Base-by-base conservation (phyloP, 2,113 vertebrate species). In the Stomatorhinus ivindoensis region DNA sequence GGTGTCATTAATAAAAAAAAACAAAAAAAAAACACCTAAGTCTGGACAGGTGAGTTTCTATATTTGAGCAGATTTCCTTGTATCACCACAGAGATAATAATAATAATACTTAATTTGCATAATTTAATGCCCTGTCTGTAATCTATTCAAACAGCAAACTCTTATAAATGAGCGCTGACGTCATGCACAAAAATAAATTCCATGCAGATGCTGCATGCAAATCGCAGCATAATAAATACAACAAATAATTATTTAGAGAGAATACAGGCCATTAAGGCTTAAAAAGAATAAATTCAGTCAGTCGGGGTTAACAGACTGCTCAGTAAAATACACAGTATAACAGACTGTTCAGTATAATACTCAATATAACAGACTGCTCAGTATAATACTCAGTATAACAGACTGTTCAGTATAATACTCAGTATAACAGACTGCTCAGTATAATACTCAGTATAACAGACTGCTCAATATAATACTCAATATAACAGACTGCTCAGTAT, bases 231-330 rank as follows among this genome's bases (percentile, higher is more conserved):
- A 51, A 86, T n/a, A 86, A 50, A 15, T 27, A 91, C 87, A 50
- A 47, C 86, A 92, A 86, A 92, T 82, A 0, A 89, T 91, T 91
- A 90, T 88, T 89, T 91, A 93, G 92, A 91, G 88, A 92, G 90
- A 42, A 93, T 91, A 83, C 89, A 27, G 13, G 10, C 21, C 19
- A 31, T 76, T 89, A 48, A 65, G 86, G 76, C 80, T 87, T 86
- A 27, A n/a, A 47, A 85, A 11, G 11, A 10, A 50, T 15, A 24
- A 2, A 48, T n/a, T 48, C 47, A 86, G 4, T 80, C 31, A 42
- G 73, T 80, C 35, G 39, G 21, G 42, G 24, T 27, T 50, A 39
- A 69, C 42, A 44, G 90, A 35, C n/a, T 61, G 82, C 80, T n/a
- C 88, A 89, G 47, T 3, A 86, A n/a, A 86, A 86, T 50, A n/a